A percentile compares a stretch with the other conserved stretches of the same genome.
Conservation (phyloP, 2,113 vertebrate genomes). For the Myanophis thanlyinensis region DNA sequence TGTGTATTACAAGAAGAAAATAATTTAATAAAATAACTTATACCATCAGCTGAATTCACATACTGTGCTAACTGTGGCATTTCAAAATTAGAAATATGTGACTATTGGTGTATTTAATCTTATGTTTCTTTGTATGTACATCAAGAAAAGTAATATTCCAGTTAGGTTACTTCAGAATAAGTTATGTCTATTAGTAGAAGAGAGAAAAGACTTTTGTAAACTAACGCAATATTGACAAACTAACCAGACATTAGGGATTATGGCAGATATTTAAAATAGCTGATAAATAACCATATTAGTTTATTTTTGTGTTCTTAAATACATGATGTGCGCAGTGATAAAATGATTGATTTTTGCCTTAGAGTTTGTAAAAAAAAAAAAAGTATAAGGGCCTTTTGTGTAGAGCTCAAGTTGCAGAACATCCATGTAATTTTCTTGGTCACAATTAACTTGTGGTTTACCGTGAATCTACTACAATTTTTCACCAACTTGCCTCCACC, state of each 20-base stretch:
- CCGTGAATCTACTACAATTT: background rate
- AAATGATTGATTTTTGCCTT: background rate
- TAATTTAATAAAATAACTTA: background rate
- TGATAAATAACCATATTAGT: background rate
- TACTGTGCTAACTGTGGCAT: background rate
- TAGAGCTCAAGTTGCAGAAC: background rate
- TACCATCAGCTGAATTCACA: background rate
- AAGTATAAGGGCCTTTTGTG: background rate
- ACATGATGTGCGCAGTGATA: background rate
- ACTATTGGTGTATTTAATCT: background rate
- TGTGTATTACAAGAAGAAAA: background rate
- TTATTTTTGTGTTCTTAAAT: background rate
- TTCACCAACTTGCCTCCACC: background rate
- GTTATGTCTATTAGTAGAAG: background rate
- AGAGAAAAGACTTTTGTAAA: background rate
- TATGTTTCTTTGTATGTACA: background rate
- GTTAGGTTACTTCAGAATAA: background rate
- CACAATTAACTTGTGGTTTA: too few relatives aligned
- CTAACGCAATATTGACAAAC: background rate
- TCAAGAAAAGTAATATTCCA: background rate
- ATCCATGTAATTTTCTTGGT: too few relatives aligned
- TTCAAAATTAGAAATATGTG: background rate
- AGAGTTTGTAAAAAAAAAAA: background rate
- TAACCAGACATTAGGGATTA: background rate
- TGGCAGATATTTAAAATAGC: background rate